Base-by-base conservation (phyloP, 2,797 vertebrate species). In the Danio tinwini region DNA sequence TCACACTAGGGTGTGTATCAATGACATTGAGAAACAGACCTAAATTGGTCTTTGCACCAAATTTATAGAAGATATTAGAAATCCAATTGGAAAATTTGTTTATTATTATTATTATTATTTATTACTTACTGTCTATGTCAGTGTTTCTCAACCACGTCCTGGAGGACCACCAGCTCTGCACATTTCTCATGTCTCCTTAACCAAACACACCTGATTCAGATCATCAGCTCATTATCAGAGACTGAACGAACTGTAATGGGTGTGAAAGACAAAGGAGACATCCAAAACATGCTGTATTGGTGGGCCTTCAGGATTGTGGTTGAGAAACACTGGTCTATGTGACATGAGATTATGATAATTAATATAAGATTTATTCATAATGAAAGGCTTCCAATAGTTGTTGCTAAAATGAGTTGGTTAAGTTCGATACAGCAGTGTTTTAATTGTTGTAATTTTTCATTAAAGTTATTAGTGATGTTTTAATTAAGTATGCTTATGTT, bases 361-460 rank as follows among this genome's bases (percentile, higher is more conserved):
- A 42, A 70, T 37, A 52, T 40, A 17, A 17, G 42, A 19, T 68
- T 37, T 55, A 44, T 55, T 44, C 39, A 44, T 5, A 55, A 55
- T 16, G 7, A 59, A 45, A 59, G 9, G 6, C 13, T 44, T 9
- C 16, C 39, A 17, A 8, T 6, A 9, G 76, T 76, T 73, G 8
- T 29, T 29, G 13, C 42, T 59, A 21, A 74, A 61, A 17, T 49
- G 8, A 8, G 37, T 17, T 13, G 56, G 56, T 45, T 59, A n/a
- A 61, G n/a, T 74, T 56, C 77, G 47, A 8, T 50, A 74, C 52
- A 68, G 75, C 53, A 44, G 74, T 64, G 61, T 76, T 76, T 64
- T 64, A 55, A 76, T 76, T 76, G 61, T 64, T 74, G 71, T 74
- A n/a, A 74, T 21, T 13, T 55, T 75, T 12, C 17, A 42, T 75